Evolutionary conservation across 2,113 vertebrate genomes (phyloP).

Genomic region (Clinocottus analis): DNA sequence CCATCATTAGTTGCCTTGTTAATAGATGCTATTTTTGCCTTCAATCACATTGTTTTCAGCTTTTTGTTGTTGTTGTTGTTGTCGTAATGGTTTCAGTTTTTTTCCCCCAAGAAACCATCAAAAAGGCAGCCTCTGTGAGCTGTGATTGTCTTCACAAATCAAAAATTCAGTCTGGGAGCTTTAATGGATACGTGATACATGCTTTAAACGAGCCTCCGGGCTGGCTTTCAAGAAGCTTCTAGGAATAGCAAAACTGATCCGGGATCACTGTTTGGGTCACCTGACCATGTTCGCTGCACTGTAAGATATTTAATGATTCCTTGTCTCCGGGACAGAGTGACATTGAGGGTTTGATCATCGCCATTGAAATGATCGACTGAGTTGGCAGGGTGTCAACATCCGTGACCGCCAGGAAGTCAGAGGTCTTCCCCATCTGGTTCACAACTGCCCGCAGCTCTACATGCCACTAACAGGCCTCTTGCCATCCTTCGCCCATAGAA

Average conservation of each 20-base stretch:
- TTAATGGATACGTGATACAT: constrained; percentile 60
- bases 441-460: constrained; percentile 25
- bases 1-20: constrained; percentile 40
- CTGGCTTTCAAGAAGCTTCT: constrained; percentile 40
- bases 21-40: constrained; percentile 57
- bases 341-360: constrained; percentile 46
- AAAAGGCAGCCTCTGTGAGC: constrained; percentile 19
- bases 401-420: constrained; percentile 44
- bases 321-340: constrained; percentile 39
- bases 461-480: constrained; percentile 6
- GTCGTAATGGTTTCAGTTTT: constrained; percentile 15
- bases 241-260: constrained; percentile 49
- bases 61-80: constrained; percentile 3
- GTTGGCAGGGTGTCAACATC: constrained; percentile 41
- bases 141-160: constrained; percentile 53
- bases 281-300: constrained; percentile 31
- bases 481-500: too few relatives aligned
- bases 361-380: constrained; percentile 40
- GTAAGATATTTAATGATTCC: constrained; percentile 47
- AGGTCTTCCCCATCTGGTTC: constrained; percentile 32
- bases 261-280: constrained; percentile 44
- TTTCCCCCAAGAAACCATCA: constrained; percentile 31
- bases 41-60: constrained; percentile 5
- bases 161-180: constrained; percentile 37
- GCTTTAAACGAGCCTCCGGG: constrained; percentile 51